Evolutionary conservation across 2,888 invertebrate species (phyloP), one percentile per base, ranked within the genome.

Genomic region (Blastobasis lacticolella): DNA sequence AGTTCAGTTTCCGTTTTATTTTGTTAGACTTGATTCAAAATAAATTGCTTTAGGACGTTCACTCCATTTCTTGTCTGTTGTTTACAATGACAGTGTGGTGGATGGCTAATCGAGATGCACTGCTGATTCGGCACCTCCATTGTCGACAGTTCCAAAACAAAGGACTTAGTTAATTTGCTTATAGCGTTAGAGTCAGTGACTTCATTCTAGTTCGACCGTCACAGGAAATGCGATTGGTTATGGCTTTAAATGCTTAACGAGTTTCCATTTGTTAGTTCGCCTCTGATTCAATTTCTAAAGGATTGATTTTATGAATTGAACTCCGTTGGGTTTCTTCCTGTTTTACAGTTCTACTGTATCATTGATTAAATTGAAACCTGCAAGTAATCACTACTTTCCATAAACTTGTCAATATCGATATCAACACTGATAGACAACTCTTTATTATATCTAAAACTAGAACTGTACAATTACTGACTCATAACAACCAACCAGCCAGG

Each of bases 1-100:
- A 58, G 62, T 67, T 38, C 57, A 53, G 61, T 63, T 61, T 69
- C 67, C 61, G 59, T 69, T 74, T 72, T 63, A 61, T 73, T 69
- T 62, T 54, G 61, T 59, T 36, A 51, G 71, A 71, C 71, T 74
- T 78, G 75, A 77, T 78, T 78, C 73, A 74, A 80, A 79, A 78
- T 75, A 80, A 80, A 81, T 80, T 76, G 71, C 66, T 59, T 23
- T 63, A 67, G 73, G 70, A 68, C 73, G 66, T 73, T 75, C 70
- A 74, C 73, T 72, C 69, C 59, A 63, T 61, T 71, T 73, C 72
- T 23, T 23, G 23, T 23, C 23, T 23, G 23, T 73, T 72, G 66
- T 56, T 51, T 42, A 38, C 45, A 44, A 53, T 58, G 58, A 61
- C 58, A 63, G 59, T 63, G 57, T 64, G 54, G 8, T 10, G 45